Evolutionary conservation across 30 jellyfish, hydroid and myxozoan genomes (phyloP), one percentile per base, ranked within the genome.

Genomic region (Morbakka virulenta): DNA sequence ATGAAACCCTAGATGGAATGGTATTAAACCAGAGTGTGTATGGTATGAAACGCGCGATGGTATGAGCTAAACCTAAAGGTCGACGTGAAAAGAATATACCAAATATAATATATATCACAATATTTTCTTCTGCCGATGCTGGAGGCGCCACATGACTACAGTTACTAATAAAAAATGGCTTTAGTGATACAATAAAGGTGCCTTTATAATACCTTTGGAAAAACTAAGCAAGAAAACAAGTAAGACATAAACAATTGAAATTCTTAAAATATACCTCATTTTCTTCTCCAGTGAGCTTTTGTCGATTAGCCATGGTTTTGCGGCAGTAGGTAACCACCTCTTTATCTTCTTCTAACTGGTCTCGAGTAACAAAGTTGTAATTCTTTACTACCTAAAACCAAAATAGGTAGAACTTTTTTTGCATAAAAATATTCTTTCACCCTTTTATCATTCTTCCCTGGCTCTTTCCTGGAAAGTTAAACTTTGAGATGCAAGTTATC

Each of bases 341-440:
- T 41, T 65, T 77, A 70, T 89, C 96, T 65, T 89, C 97, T 14
- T 83, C 94, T 1, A 89, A 63, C 67, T 84, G 95, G 66, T 79
- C 88, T 74, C 74, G 64, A 36, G 95, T 89, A 49, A 89, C 94
- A 41, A 89, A 89, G 69, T 89, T 89, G 81, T 83, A 85, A 71
- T 89, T 89, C 80, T 89, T 89, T 17, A 89, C 97, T 32, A 89
- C 86, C 97, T 89, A 50, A 28, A 27, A 66, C 14, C 29, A 12
- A 64, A 34, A 36, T 13, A 67, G 72, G 35, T 3, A 12, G 32
- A 4, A 29, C 22, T 28, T 28, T 29, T n/a, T n/a, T n/a, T 57
- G 24, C 6, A 6, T 13, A 6, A 12, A 57, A 57, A 57, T 6
- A 22, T 6, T 6, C 35, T 21, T 34, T 22, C 24, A 12, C n/a